A percentile compares a stretch with the other conserved stretches of the same genome.
Evolutionary conservation across 2,888 invertebrate species (phyloP).

Genomic region (Dryococelus australis): DNA sequence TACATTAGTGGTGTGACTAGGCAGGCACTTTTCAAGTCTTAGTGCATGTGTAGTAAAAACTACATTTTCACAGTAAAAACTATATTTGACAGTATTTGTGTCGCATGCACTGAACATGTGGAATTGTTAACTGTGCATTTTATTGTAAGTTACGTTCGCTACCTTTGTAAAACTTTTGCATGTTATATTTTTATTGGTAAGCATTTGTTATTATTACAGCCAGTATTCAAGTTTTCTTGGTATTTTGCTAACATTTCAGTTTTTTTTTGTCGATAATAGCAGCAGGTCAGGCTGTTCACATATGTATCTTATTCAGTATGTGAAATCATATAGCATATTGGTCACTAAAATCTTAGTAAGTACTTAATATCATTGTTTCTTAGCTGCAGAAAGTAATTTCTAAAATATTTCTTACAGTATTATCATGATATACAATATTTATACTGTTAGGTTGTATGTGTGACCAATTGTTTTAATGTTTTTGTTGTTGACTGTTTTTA

Average conservation of each 20-base stretch:
- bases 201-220: neutral
- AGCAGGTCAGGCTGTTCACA: neutral
- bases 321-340: neutral
- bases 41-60: neutral
- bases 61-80: neutral
- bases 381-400: neutral
- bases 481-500: neutral
- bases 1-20: neutral
- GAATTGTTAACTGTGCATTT: neutral
- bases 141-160: neutral
- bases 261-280: neutral
- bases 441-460: neutral
- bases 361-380: neutral
- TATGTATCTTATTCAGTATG: no score
- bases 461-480: neutral
- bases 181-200: neutral
- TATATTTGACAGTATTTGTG: neutral
- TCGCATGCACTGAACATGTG: neutral
- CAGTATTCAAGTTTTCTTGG: neutral
- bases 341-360: neutral
- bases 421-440: neutral
- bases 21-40: neutral
- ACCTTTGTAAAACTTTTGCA: neutral
- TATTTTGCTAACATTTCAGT: neutral
- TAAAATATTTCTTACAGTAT: neutral